These are phyloP conservation scores for Galerucella nymphaeae DNA, from an alignment of 2,888 invertebrate species.

Conservation along the genomic window DNA sequence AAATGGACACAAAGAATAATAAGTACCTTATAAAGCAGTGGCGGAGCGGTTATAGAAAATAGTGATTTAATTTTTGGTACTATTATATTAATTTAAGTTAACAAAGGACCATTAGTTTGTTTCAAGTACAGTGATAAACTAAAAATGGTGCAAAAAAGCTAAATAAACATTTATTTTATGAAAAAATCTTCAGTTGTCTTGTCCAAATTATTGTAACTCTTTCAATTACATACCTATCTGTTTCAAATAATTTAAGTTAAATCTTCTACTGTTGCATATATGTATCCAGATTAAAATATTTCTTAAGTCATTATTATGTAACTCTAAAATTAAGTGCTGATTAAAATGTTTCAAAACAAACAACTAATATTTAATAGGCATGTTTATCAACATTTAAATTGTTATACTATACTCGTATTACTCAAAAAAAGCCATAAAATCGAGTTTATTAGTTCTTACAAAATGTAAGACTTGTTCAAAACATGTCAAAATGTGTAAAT, in stretches of 20 bases:
- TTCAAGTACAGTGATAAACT: no score
- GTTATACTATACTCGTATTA: background rate
- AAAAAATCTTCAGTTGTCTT: no score
- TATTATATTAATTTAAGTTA: background rate
- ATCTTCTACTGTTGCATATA: no score
- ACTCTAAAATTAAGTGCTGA: background rate
- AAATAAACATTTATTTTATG: no score
- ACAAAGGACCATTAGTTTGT: background rate
- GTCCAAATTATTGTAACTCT: no score
- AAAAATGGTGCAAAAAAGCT: no score
- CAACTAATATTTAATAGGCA: background rate
- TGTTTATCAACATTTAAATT: background rate
- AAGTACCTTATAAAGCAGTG: constrained; percentile 17
- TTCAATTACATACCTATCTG: no score
- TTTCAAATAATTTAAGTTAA: no score
- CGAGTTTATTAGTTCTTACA: background rate
- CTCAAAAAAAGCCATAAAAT: background rate
- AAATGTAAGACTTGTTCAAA: background rate
- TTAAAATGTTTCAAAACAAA: background rate
- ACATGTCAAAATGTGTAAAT: constrained; percentile 1
- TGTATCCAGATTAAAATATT: no score
- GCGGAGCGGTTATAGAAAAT: background rate
- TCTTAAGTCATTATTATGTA: background rate
- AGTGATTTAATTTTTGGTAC: background rate
- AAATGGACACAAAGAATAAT: constrained; percentile 22